These are phyloP conservation scores for Amblyopsis hoosieri DNA, from an alignment of 2,797 vertebrate species.

Conservation along the genomic window DNA sequence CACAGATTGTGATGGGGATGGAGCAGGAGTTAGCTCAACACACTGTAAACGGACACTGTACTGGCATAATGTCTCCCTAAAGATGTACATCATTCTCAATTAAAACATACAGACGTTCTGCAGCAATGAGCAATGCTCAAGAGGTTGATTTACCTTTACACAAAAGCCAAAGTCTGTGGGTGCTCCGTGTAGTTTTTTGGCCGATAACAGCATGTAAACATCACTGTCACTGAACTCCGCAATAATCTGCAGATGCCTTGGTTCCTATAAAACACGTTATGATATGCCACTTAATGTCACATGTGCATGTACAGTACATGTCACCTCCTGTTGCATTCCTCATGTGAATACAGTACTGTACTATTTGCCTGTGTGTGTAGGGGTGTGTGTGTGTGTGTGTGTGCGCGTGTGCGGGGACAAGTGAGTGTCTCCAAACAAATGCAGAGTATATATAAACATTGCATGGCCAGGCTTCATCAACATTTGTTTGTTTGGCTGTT, in stretches of 20 bases:
- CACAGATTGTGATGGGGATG: constrained; percentile 23
- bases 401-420: constrained; percentile 1
- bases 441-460: constrained; percentile 11
- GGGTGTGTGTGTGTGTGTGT: not conserved
- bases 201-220: constrained; percentile 86
- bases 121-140: too few species aligned
- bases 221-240: constrained; percentile 93
- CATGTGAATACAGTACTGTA: not conserved
- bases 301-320: not conserved
- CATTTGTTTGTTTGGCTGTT: not conserved
- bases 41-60: constrained; percentile 20
- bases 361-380: not conserved
- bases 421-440: constrained; percentile 30
- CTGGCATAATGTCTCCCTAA: not conserved
- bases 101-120: not conserved
- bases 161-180: constrained; percentile 92
- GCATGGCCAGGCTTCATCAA: not conserved
- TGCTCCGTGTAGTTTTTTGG: constrained; percentile 88
- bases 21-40: constrained; percentile 20
- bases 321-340: too few species aligned
- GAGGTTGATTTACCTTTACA: constrained; percentile 84
- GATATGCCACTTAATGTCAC: not conserved
- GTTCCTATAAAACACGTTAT: constrained; percentile 80
- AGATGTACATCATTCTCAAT: not conserved
- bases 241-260: constrained; percentile 95